Conservation (phyloP, 2,797 vertebrate species). For the Columba guinea region DNA sequence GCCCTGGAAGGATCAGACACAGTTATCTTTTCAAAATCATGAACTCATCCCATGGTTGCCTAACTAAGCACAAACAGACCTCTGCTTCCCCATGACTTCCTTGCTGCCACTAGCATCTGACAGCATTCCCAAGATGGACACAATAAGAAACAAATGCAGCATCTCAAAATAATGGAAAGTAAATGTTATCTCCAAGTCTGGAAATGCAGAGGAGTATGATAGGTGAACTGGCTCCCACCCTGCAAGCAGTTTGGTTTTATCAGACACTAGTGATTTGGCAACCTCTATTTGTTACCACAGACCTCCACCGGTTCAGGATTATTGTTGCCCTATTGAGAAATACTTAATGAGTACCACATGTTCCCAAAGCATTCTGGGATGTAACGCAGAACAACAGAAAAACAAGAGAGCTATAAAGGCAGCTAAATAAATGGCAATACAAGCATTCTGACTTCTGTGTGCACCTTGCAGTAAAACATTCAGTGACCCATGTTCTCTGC, state of each 20-base stretch:
- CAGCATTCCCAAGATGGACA: background rate
- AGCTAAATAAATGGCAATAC: background rate
- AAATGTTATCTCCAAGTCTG: background rate
- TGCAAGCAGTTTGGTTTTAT: background rate
- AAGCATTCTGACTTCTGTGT: background rate
- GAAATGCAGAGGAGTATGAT: background rate
- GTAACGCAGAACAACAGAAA: background rate
- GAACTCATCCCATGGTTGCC: background rate
- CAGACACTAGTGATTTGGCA: background rate
- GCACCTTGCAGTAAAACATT: background rate
- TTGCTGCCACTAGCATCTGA: background rate
- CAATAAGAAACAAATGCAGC: background rate
- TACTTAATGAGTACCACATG: conserved; percentile 56
- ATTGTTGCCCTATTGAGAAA: conserved; percentile 56
- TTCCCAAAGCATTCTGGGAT: background rate
- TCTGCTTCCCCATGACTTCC: background rate
- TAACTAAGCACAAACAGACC: background rate
- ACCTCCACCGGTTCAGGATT: background rate
- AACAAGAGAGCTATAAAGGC: background rate
- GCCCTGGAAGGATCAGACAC: background rate
- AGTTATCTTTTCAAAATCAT: background rate
- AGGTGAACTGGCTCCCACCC: background rate
- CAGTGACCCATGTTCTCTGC: background rate
- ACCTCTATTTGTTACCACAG: background rate
- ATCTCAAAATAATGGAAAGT: background rate